Base-by-base conservation (phyloP, 2,113 vertebrate species). In the Antidorcas marsupialis region DNA sequence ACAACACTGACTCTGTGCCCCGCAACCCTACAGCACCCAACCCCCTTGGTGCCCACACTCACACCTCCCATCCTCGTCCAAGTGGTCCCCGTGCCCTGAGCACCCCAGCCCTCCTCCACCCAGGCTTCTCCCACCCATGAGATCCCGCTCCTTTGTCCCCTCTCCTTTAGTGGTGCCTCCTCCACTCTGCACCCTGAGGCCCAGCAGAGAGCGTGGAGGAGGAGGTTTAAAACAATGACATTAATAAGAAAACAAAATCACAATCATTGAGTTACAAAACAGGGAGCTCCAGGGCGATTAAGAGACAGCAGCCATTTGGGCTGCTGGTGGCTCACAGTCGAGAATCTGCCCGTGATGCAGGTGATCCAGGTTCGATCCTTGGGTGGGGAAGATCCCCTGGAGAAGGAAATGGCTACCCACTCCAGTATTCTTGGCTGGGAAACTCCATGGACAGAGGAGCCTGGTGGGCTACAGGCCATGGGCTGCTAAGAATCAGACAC, bases 181-280 rank as follows among this genome's bases (percentile, higher is more conserved):
- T 82, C 94, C 23, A 85, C 52, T 52, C 53, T 43, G 59, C 6
- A 36, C 62, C 74, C 60, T 0, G 2, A 36, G 59, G 64, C 74
- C n/a, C 84, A 21, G 45, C 11, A 30, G 50, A 67, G 53, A 87
- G 21, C 5, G 4, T 81, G 28, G 27, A 27, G n/a, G 57, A 92
- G 62, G 79, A 84, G 43, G n/a, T 53, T 93, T 94, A 57, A 86
- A 88, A 67, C 85, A 74, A 39, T 43, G 67, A 87, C 71, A 81
- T 89, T 93, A 94, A 89, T 96, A 85, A 95, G 96, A 81, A 97
- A 96, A 97, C 62, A 93, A 86, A 97, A 85, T 92, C 90, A 78
- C 91, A 95, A 62, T 95, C 45, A 96, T 27, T 7, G 0, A 82
- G 64, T 97, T 95, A 78, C 91, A 60, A 95, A 97, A 83, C 94